Evolutionary conservation across 2,113 vertebrate genomes (phyloP).

Genomic region (Salminus brasiliensis): DNA sequence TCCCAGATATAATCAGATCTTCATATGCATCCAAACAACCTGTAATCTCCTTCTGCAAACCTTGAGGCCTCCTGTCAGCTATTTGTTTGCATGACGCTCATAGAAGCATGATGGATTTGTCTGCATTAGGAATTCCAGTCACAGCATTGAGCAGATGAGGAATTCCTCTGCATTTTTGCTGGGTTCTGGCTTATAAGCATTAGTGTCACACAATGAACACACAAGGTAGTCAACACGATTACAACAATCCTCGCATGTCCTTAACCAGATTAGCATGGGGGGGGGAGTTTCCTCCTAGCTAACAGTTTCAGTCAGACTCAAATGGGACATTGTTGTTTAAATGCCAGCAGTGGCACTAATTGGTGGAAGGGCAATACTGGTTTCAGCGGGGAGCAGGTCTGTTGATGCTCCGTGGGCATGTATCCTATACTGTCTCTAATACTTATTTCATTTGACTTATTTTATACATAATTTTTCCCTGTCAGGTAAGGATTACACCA

Average conservation of each 20-base stretch:
- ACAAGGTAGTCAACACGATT: slow-evolving; percentile 11
- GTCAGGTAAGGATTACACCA: too few species aligned
- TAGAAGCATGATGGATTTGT: not conserved
- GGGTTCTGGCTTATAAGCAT: slow-evolving; percentile 9
- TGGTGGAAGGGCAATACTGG: not conserved
- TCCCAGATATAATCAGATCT: slow-evolving; percentile 13
- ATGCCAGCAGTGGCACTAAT: not conserved
- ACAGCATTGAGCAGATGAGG: not conserved
- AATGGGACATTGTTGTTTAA: not conserved
- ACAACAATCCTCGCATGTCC: not conserved
- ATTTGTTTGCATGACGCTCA: not conserved
- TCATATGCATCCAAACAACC: not conserved
- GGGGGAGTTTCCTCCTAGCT: not conserved
- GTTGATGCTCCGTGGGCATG: too few species aligned
- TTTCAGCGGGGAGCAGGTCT: not conserved
- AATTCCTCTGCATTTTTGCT: not conserved
- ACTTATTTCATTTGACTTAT: too few species aligned
- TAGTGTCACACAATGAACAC: slow-evolving; percentile 28
- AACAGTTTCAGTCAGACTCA: slow-evolving; percentile 4
- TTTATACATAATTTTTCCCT: too few species aligned
- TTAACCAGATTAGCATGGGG: slow-evolving; percentile 13
- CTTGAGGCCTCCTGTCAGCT: not conserved
- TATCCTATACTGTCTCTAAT: too few species aligned
- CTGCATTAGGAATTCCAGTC: slow-evolving; percentile 2
- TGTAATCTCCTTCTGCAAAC: not conserved